A percentile compares a stretch with the other conserved stretches of the same genome.
Evolutionary conservation across 2,888 invertebrate genomes (phyloP).

Genomic region (Drosophila anomalata): DNA sequence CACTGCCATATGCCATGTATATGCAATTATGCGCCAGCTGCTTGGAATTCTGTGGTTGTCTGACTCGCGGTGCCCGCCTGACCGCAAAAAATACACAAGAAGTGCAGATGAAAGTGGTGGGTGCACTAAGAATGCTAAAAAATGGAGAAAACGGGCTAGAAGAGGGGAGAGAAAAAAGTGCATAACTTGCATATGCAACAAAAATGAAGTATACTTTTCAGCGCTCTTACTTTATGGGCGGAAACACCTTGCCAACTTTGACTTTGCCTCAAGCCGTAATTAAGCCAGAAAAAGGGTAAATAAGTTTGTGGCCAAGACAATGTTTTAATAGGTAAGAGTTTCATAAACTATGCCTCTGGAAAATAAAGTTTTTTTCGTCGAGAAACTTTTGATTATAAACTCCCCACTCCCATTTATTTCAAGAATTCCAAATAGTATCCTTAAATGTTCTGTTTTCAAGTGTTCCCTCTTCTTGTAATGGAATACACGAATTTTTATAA

Average conservation of each 20-base stretch:
- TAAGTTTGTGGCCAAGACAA: slow-evolving; percentile 26
- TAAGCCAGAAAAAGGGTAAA: slow-evolving; percentile 44
- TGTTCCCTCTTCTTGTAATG: not conserved
- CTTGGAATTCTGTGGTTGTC: slow-evolving; percentile 46
- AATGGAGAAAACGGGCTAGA: not conserved
- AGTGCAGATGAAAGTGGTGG: slow-evolving; percentile 4
- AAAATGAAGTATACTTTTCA: slow-evolving; percentile 64
- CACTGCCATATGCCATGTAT: slow-evolving; percentile 43
- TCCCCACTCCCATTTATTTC: not conserved
- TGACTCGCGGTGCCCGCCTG: slow-evolving; percentile 46
- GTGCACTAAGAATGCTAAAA: slow-evolving; percentile 4
- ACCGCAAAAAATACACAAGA: slow-evolving; percentile 42
- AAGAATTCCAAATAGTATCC: not conserved
- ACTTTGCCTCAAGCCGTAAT: slow-evolving; percentile 64
- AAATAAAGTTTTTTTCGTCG: not conserved
- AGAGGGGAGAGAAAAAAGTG: not conserved
- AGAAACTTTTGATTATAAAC: not conserved
- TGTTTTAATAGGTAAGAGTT: not conserved
- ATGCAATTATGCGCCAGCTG: slow-evolving; percentile 51
- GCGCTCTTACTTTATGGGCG: slow-evolving; percentile 38
- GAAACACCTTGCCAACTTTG: slow-evolving; percentile 62
- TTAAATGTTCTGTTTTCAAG: not conserved
- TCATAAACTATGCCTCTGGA: not conserved
- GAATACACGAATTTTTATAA: not conserved
- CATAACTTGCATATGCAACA: slow-evolving; percentile 31